phyloP scores from a whole-genome alignment of 2,888 invertebrate genomes.

The Camponotus fellah region DNA sequence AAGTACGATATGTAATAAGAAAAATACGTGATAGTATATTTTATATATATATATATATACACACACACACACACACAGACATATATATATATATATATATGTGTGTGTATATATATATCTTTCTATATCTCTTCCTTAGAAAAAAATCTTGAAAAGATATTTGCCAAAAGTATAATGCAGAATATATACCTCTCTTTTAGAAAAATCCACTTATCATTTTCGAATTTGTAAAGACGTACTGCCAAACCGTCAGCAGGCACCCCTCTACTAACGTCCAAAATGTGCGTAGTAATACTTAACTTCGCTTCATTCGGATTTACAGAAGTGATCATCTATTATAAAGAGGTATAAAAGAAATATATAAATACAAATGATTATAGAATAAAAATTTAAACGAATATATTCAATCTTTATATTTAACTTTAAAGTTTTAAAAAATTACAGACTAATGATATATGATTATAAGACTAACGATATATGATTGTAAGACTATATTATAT shows the following conservation, averaged over 20 bases:
- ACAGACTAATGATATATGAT: not conserved
- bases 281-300: slow-evolving; percentile 19
- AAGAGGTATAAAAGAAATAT: not conserved
- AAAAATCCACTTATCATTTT: slow-evolving; percentile 19
- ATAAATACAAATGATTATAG: not conserved
- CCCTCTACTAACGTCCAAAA: slow-evolving; percentile 30
- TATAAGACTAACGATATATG: too few species aligned
- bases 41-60: too few species aligned
- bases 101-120: too few species aligned
- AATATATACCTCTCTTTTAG: slow-evolving; percentile 6
- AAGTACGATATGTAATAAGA: not conserved
- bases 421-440: not conserved
- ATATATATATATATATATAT: too few species aligned
- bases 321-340: slow-evolving; percentile 11
- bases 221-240: slow-evolving; percentile 12
- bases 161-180: not conserved
- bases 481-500: not conserved
- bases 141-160: not conserved
- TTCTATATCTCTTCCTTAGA: too few species aligned
- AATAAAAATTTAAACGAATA: not conserved
- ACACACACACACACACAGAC: too few species aligned
- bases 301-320: not conserved
- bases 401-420: not conserved
- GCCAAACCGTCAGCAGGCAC: not conserved
- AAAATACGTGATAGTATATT: too few species aligned